A percentile compares a stretch with the other conserved stretches of the same genome.
Evolutionary conservation across 2,113 vertebrate genomes (phyloP).

Genomic region (Sylvicapra grimmia): DNA sequence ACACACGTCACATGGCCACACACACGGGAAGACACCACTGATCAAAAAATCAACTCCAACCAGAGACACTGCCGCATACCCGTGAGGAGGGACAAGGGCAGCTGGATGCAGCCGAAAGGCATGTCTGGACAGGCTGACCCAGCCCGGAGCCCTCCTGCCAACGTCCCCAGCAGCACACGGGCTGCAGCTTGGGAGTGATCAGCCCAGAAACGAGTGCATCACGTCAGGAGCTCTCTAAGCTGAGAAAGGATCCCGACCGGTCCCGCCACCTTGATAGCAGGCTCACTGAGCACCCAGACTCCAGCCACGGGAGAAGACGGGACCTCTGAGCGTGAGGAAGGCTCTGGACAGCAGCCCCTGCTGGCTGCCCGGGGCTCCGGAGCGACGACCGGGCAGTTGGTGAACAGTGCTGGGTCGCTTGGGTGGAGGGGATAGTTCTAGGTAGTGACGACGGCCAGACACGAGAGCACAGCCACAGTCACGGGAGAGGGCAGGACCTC

Average conservation of each 20-base stretch:
- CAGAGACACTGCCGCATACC: accelerated
- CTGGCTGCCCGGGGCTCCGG: accelerated
- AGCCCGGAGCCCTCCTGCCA: neutral
- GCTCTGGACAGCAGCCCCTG: neutral
- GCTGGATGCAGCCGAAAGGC: neutral
- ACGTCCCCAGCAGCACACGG: accelerated
- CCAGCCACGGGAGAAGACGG: neutral
- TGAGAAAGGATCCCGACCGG: accelerated
- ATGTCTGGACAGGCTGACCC: accelerated
- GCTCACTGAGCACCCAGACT: neutral
- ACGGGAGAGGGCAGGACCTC: neutral
- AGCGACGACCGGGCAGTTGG: accelerated
- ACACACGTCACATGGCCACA: accelerated
- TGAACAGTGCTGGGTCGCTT: accelerated
- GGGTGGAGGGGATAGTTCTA: neutral
- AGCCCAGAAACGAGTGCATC: neutral
- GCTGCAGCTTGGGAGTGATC: neutral
- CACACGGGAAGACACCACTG: accelerated
- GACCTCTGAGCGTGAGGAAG: accelerated
- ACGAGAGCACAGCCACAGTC: neutral
- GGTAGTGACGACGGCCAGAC: neutral
- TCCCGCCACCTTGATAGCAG: accelerated
- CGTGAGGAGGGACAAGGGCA: neutral
- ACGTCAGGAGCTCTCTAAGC: accelerated
- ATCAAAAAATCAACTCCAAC: neutral